Evolutionary conservation across 2,888 invertebrate species (phyloP), one percentile per base, ranked within the genome.

Genomic region (Ceriagrion tenellum): DNA sequence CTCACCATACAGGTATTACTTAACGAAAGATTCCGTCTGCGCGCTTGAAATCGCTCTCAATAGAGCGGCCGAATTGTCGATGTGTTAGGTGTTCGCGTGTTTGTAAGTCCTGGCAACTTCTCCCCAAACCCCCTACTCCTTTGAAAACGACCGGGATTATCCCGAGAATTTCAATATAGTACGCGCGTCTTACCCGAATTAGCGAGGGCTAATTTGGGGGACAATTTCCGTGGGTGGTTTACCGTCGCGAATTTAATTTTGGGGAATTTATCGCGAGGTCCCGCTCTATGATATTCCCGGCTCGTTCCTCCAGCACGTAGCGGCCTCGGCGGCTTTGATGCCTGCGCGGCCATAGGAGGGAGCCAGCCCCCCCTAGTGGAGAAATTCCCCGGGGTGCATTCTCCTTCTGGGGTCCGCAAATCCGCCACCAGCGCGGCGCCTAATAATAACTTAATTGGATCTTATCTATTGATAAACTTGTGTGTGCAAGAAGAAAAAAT

Each of bases 381-480:
- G 59, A 35, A 35, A 35, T 81, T 81, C 35, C 81, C 18, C 20
- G 10, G 16, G 10, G 13, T 30, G 81, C 30, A 81, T 18, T 81
- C 13, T 81, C 35, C 81, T 23, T 35, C 59, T 10, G 59, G 20
- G 3, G 10, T 35, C 35, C 30, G 81, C 8, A 26, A 35, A 81
- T 81, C 35, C 81, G 16, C 81, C 30, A 35, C 6, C 30, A 35
- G 59, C 12, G 59, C 59, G 47, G 26, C 18, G 35, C 16, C 81
- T 81, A 81, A 81, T 81, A 81, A 81, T 81, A 35, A 35, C 30
- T 35, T 81, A 81, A 35, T 81, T 81, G 81, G 81, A 81, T 81
- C 35, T 81, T 81, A 35, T 35, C 81, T 35, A 30, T 69, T 69
- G 69, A 69, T 69, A 69, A 69, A 69, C 69, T 69, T n/a, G 6